phyloP scores from a whole-genome alignment of 2,888 invertebrate species.

The Schizotus pectinicornis region DNA sequence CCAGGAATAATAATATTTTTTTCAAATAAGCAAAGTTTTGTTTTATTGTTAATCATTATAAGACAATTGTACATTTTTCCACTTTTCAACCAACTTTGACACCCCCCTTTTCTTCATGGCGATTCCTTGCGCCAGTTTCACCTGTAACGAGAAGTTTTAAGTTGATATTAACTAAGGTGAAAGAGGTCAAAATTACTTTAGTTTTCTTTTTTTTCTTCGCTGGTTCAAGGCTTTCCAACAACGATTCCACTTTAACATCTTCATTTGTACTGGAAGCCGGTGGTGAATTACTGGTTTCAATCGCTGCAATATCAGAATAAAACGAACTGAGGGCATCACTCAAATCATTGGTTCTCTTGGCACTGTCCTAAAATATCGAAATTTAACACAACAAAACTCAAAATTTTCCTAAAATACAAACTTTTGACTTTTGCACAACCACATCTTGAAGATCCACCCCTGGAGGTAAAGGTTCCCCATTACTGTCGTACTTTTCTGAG shows the following conservation, averaged over 20 bases:
- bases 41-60: slow-evolving; percentile 16
- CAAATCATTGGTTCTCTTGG: slow-evolving; percentile 45
- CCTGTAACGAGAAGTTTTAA: slow-evolving; percentile 53
- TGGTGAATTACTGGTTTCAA: slow-evolving; percentile 55
- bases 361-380: slow-evolving; percentile 1
- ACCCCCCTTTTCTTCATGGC: slow-evolving; percentile 74
- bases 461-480: slow-evolving; percentile 61
- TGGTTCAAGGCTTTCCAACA: slow-evolving; percentile 37
- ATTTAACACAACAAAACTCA: not conserved
- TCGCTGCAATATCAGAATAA: slow-evolving; percentile 66
- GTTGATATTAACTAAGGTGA: slow-evolving; percentile 4
- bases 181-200: slow-evolving; percentile 46
- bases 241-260: slow-evolving; percentile 8
- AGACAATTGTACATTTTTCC: slow-evolving; percentile 68
- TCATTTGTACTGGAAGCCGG: slow-evolving; percentile 27
- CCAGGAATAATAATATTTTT: not conserved
- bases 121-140: slow-evolving; percentile 64
- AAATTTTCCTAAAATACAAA: not conserved
- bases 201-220: slow-evolving; percentile 58
- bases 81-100: slow-evolving; percentile 72
- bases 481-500: slow-evolving; percentile 27
- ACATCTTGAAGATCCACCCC: slow-evolving; percentile 61
- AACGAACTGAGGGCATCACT: slow-evolving; percentile 65
- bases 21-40: not conserved
- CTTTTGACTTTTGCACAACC: slow-evolving; percentile 24